A percentile compares a stretch with the other conserved stretches of the same genome.
Conservation (phyloP, 2,113 vertebrate species). For the Cheilinus undulatus region DNA sequence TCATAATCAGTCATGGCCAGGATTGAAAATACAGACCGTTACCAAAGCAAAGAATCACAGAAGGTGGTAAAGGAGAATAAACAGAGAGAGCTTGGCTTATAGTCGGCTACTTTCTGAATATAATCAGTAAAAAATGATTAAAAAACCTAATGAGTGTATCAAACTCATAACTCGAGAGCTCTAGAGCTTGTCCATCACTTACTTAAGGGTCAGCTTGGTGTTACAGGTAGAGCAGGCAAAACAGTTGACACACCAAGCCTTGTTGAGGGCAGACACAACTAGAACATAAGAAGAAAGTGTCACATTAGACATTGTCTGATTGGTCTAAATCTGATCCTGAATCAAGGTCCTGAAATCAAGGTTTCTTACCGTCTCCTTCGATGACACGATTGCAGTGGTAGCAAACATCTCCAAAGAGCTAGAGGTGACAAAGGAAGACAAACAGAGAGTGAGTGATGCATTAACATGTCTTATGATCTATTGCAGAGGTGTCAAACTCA, state of each 20-base stretch:
- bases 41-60: conserved; percentile 20
- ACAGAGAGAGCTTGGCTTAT: conserved; percentile 1
- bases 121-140: too few relatives aligned
- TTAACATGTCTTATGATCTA: neutral
- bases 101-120: neutral
- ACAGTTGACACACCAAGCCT: conserved; percentile 98
- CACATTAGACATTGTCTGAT: conserved; percentile 14
- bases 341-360: too few relatives aligned
- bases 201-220: conserved; percentile 98
- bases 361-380: conserved; percentile 95
- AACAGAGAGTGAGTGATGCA: conserved; percentile 19
- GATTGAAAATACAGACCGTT: conserved; percentile 15
- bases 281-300: conserved; percentile 28
- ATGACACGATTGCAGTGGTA: conserved; percentile 98
- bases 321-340: too few relatives aligned
- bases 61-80: conserved; percentile 9
- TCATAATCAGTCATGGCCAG: conserved; percentile 5
- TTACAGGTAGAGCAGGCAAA: conserved; percentile 98
- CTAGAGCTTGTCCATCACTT: conserved; percentile 69
- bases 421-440: conserved; percentile 48
- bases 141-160: too few relatives aligned
- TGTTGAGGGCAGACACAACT: conserved; percentile 99
- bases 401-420: conserved; percentile 98
- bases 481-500: too few relatives aligned
- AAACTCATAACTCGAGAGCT: too few relatives aligned